Conservation (phyloP, 2,113 vertebrate species). For the Melanostigma gelatinosum region DNA sequence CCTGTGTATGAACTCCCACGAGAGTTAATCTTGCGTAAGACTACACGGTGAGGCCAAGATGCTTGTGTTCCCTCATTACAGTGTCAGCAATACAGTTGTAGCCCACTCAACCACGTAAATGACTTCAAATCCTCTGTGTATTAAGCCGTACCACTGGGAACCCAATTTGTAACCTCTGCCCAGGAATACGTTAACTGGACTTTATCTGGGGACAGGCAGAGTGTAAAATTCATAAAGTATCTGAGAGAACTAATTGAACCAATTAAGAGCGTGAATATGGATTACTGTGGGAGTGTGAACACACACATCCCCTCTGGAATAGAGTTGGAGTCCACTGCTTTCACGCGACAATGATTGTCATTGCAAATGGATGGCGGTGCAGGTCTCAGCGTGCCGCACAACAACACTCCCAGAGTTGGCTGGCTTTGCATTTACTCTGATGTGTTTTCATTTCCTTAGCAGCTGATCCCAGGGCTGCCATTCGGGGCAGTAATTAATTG, state of each 20-base stretch:
- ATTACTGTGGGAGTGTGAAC: conserved; percentile 66
- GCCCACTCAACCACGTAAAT: conserved; percentile 75
- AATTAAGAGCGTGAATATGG: conserved; percentile 80
- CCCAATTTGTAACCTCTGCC: conserved; percentile 80
- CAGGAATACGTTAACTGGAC: conserved; percentile 77
- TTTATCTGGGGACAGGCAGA: conserved; percentile 77
- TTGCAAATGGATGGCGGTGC: conserved; percentile 61
- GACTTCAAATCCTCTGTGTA: conserved; percentile 73
- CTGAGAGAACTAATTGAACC: conserved; percentile 79
- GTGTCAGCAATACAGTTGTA: conserved; percentile 74
- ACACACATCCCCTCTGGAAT: conserved; percentile 64
- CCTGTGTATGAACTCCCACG: conserved; percentile 38
- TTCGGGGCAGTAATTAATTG: conserved; percentile 72
- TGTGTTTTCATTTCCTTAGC: conserved; percentile 62
- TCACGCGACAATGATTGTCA: conserved; percentile 68
- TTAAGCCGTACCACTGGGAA: conserved; percentile 72
- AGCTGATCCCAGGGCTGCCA: conserved; percentile 63
- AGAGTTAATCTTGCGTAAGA: conserved; percentile 26
- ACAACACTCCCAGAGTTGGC: conserved; percentile 26
- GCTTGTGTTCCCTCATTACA: conserved; percentile 68
- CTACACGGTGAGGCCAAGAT: conserved; percentile 50
- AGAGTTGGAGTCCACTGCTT: conserved; percentile 62
- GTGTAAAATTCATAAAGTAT: conserved; percentile 80
- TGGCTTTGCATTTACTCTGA: conserved; percentile 54
- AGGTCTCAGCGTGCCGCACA: conserved; percentile 30